Percentiles rank a stretch among this genome's conserved stretches.
phyloP scores from a whole-genome alignment of 2,888 invertebrate genomes.

The Girardia tigrina region DNA sequence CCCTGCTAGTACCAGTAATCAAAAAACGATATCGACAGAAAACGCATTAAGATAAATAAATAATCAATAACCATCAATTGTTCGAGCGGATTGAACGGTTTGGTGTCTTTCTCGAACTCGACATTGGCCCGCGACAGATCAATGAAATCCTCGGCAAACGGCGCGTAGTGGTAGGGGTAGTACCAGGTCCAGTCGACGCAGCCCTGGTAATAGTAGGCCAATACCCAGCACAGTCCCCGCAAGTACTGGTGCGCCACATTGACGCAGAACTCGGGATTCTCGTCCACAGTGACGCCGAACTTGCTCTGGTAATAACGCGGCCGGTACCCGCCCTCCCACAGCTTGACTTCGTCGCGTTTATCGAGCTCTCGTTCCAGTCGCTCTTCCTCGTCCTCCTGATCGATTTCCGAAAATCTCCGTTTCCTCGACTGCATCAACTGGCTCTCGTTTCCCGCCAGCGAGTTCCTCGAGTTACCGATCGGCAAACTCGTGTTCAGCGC shows the following conservation, averaged over 20 bases:
- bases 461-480: no score
- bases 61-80: conserved; percentile 99
- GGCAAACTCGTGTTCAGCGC: no score
- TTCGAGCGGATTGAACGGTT: conserved; percentile 90
- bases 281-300: conserved; percentile 50
- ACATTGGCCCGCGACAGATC: conserved; percentile 68
- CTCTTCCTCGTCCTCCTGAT: conserved; percentile 32
- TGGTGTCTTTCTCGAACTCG: conserved; percentile 70
- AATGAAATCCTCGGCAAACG: conserved; percentile 94
- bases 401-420: no score
- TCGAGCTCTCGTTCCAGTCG: conserved; percentile 31
- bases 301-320: conserved; percentile 76
- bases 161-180: conserved; percentile 94
- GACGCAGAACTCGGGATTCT: conserved; percentile 56
- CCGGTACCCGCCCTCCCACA: conserved; percentile 88
- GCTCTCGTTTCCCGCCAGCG: no score
- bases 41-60: no score
- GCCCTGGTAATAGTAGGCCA: conserved; percentile 95
- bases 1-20: no score
- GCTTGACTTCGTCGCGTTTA: conserved; percentile 39
- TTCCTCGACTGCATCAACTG: no score
- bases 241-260: conserved; percentile 70
- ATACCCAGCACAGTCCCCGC: conserved; percentile 87
- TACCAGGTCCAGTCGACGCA: conserved; percentile 99
- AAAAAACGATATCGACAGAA: no score